Evolutionary conservation across 2,113 vertebrate genomes (phyloP).

Genomic region (Trachemys scripta): DNA sequence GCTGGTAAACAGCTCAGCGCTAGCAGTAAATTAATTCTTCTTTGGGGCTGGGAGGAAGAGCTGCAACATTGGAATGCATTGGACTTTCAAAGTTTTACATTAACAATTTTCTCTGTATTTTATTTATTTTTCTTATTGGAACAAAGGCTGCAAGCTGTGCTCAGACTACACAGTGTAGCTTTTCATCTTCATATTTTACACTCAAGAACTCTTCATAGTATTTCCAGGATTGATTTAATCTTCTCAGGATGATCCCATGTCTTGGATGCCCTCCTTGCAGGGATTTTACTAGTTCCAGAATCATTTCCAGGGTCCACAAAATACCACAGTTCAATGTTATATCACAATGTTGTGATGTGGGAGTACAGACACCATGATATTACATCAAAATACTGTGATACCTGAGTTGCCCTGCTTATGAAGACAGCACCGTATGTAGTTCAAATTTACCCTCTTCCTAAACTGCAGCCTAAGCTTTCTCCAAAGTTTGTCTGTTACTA

Average conservation of each 20-base stretch:
- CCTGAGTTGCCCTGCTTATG: neutral
- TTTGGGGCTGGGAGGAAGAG: neutral
- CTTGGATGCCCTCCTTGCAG: neutral
- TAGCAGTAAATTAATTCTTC: slow-evolving; percentile 39
- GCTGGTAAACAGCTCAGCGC: slow-evolving; percentile 32
- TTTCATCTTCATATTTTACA: fast-evolving
- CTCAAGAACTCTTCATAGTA: neutral
- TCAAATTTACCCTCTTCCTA: neutral
- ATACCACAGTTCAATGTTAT: neutral
- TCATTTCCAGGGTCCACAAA: neutral
- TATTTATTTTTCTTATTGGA: neutral
- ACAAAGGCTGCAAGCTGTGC: neutral
- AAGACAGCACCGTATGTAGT: neutral
- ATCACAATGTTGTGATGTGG: neutral
- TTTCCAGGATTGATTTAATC: neutral
- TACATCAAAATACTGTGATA: neutral
- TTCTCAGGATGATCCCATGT: neutral
- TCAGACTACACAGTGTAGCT: neutral
- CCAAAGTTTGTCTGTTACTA: neutral
- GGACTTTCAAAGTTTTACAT: neutral
- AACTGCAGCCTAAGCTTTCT: neutral
- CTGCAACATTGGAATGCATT: neutral
- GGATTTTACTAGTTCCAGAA: neutral
- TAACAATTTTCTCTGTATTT: neutral
- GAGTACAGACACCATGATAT: neutral